Conservation (phyloP, 2,888 invertebrate species). For the Catocala nupta region DNA sequence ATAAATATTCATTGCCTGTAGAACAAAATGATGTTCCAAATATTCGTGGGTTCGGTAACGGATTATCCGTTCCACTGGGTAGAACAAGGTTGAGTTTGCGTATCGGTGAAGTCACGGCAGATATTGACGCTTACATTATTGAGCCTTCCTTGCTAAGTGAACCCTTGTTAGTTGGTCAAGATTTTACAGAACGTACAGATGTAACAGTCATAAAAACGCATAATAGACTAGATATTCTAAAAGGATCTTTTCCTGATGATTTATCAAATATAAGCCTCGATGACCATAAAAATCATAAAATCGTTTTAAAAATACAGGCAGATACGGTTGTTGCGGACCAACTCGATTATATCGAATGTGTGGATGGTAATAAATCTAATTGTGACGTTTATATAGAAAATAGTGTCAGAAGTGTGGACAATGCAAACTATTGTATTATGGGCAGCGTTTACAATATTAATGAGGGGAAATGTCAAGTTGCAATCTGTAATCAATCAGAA, state of each 20-base stretch:
- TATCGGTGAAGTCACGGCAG: neutral
- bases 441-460: neutral
- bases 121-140: neutral
- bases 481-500: too few relatives aligned
- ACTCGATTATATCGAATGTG: neutral
- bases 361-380: too few relatives aligned
- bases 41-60: neutral
- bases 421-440: neutral
- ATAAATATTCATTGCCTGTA: neutral
- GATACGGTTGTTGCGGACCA: too few relatives aligned
- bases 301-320: too few relatives aligned
- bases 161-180: conserved; percentile 1
- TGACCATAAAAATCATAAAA: too few relatives aligned
- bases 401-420: neutral
- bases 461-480: too few relatives aligned
- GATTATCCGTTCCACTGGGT: neutral
- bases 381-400: too few relatives aligned
- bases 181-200: conserved; percentile 3
- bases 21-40: neutral
- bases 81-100: neutral
- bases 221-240: neutral
- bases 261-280: neutral
- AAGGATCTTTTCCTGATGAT: neutral
- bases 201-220: neutral
- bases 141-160: neutral